A percentile compares a stretch with the other conserved stretches of the same genome.
These are phyloP conservation scores for Battus philenor DNA, from an alignment of 1,140 invertebrate genomes.

Conservation along the genomic window DNA sequence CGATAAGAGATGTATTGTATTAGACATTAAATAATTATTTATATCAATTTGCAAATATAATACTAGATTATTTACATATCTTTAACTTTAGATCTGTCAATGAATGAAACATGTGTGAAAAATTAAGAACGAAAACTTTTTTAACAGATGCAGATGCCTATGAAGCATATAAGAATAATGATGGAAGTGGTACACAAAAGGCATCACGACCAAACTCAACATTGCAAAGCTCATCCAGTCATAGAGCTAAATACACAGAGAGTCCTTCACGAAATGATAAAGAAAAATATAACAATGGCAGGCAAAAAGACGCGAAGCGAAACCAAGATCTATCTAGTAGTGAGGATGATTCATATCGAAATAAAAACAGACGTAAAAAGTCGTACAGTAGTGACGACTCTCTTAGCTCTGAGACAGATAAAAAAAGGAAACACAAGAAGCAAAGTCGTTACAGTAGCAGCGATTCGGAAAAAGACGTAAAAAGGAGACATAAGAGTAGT, in stretches of 20 bases:
- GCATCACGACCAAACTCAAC: constrained; percentile 43
- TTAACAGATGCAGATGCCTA: constrained; percentile 81
- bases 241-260: constrained; percentile 28
- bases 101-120: too few species aligned
- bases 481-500: constrained; percentile 33
- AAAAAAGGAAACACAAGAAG: constrained; percentile 50
- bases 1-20: too few species aligned
- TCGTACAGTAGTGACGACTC: constrained; percentile 68
- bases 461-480: constrained; percentile 31
- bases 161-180: constrained; percentile 80
- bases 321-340: constrained; percentile 49
- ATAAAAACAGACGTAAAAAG: constrained; percentile 67
- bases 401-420: constrained; percentile 54
- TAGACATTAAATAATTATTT: too few species aligned
- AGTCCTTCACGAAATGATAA: constrained; percentile 19
- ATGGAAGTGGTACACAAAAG: constrained; percentile 43
- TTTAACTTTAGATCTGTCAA: too few species aligned
- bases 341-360: constrained; percentile 45
- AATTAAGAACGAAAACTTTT: too few species aligned
- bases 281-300: constrained; percentile 34
- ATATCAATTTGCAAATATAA: too few species aligned
- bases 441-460: constrained; percentile 31
- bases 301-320: constrained; percentile 26
- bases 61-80: too few species aligned
- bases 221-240: constrained; percentile 28